A percentile compares a stretch with the other conserved stretches of the same genome.
These are phyloP conservation scores for Deroplatys truncata DNA, from an alignment of 2,888 invertebrate genomes.

Conservation along the genomic window DNA sequence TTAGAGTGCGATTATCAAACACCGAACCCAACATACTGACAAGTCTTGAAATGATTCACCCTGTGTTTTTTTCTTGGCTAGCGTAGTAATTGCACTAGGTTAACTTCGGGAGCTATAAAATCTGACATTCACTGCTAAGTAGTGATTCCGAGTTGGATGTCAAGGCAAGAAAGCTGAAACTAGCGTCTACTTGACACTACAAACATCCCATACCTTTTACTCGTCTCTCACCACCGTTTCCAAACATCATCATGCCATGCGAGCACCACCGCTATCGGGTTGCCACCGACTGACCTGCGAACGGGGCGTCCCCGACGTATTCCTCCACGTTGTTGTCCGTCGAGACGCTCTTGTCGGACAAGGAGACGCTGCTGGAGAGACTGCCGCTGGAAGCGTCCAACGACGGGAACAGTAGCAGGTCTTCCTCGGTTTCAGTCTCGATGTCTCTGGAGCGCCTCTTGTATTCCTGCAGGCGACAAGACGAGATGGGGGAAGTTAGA, in stretches of 20 bases:
- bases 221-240: not conserved
- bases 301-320: slow-evolving; percentile 74
- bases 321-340: slow-evolving; percentile 78
- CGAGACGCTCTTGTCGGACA: slow-evolving; percentile 72
- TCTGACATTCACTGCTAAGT: too few relatives aligned
- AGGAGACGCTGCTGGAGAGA: slow-evolving; percentile 64
- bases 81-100: too few relatives aligned
- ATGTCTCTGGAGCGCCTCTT: slow-evolving; percentile 80
- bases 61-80: too few relatives aligned
- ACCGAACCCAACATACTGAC: too few relatives aligned
- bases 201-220: not conserved
- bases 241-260: not conserved
- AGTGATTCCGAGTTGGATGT: too few relatives aligned
- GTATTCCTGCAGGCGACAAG: slow-evolving; percentile 59
- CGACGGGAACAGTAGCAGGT: slow-evolving; percentile 45
- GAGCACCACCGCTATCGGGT: not conserved
- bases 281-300: slow-evolving; percentile 67
- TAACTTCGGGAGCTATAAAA: too few relatives aligned
- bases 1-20: too few relatives aligned
- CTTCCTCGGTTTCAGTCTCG: slow-evolving; percentile 73
- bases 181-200: too few relatives aligned
- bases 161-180: too few relatives aligned
- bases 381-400: slow-evolving; percentile 65
- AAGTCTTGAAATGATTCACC: too few relatives aligned
- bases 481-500: not conserved